These are phyloP conservation scores for Circaetus cinerascens DNA, from an alignment of 2,113 vertebrate genomes.

Conservation along the genomic window DNA sequence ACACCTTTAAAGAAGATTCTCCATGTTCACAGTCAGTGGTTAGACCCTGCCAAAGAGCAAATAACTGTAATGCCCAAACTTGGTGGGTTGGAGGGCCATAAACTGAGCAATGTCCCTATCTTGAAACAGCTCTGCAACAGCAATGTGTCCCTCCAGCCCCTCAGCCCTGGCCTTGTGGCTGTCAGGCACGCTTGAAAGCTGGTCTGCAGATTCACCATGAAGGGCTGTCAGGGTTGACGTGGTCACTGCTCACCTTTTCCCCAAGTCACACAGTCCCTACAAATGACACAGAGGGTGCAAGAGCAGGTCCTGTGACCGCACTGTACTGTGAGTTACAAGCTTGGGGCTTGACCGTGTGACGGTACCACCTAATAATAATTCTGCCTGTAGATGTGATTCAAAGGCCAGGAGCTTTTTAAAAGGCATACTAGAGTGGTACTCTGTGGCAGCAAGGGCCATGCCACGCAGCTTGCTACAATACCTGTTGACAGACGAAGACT, in stretches of 20 bases:
- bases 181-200: not conserved
- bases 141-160: not conserved
- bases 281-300: not conserved
- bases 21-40: not conserved
- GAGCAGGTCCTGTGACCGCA: not conserved
- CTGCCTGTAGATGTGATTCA: not conserved
- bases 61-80: not conserved
- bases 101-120: accelerated
- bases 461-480: accelerated
- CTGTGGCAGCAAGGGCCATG: not conserved
- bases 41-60: not conserved
- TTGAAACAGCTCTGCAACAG: not conserved
- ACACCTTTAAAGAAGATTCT: not conserved
- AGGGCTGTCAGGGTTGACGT: not conserved
- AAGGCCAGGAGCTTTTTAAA: not conserved
- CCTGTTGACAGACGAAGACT: not conserved
- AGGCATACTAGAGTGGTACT: not conserved
- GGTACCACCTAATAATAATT: not conserved
- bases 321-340: not conserved
- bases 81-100: not conserved
- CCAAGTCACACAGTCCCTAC: not conserved
- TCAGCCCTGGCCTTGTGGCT: not conserved
- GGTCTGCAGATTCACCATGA: not conserved
- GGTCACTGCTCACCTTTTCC: not conserved
- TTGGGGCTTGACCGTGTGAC: not conserved